Percentiles rank a stretch among this genome's conserved stretches.
Evolutionary conservation across 1,140 invertebrate species (phyloP).

Genomic region (Lepeophtheirus salmonis): DNA sequence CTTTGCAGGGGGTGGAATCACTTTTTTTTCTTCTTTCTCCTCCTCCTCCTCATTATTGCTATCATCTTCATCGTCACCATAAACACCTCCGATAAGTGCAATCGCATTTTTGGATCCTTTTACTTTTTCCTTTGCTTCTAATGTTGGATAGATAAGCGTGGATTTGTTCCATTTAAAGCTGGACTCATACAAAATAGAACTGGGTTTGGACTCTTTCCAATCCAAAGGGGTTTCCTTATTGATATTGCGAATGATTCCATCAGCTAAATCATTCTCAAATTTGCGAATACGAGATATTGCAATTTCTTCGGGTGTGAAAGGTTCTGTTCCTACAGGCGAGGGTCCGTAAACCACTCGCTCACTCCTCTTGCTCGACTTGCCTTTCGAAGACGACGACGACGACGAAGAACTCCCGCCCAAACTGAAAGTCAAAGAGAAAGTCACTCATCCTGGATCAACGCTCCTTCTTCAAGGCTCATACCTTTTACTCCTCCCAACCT

Average conservation of each 20-base stretch:
- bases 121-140: neutral
- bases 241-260: neutral
- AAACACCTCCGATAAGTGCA: neutral
- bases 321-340: neutral
- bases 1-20: neutral
- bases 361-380: neutral
- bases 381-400: neutral
- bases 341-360: neutral
- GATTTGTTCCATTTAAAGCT: constrained; percentile 7
- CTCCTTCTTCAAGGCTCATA: neutral
- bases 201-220: neutral
- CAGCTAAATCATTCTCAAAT: constrained; percentile 3
- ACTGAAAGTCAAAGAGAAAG: too few species aligned
- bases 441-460: neutral
- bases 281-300: neutral
- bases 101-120: constrained; percentile 8
- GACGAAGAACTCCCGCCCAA: too few species aligned
- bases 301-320: neutral
- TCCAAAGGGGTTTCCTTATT: neutral
- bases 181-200: neutral
- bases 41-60: constrained; percentile 3
- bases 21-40: neutral
- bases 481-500: neutral
- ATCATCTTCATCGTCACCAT: constrained; percentile 7
- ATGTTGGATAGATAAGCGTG: neutral